These are phyloP conservation scores for Grallaria varia DNA, from an alignment of 2,113 vertebrate species.

Conservation along the genomic window DNA sequence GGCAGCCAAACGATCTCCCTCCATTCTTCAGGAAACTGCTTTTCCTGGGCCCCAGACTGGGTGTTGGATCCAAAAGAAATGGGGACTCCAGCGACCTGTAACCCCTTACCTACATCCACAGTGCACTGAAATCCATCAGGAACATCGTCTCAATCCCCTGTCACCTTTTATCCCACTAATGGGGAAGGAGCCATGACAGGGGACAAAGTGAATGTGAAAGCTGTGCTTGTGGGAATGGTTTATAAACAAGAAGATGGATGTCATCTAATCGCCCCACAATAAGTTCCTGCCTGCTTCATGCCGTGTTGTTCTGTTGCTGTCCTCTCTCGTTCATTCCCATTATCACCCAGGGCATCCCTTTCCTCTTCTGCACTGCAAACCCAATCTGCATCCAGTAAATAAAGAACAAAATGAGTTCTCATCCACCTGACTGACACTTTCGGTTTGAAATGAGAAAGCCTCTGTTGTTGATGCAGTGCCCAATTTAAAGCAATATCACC, in stretches of 20 bases:
- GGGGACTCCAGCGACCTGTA: neutral
- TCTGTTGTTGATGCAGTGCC: neutral
- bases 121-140: neutral
- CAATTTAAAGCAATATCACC: conserved; percentile 59
- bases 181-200: neutral
- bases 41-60: neutral
- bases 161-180: neutral
- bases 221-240: neutral
- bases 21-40: neutral
- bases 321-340: neutral
- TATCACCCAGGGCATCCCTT: conserved; percentile 16
- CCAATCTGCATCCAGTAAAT: conserved; percentile 52
- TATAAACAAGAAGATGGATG: conserved; percentile 44
- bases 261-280: neutral
- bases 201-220: conserved; percentile 4
- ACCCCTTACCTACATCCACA: neutral
- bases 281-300: neutral
- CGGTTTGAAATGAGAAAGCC: conserved; percentile 26
- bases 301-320: neutral
- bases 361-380: neutral
- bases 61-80: neutral
- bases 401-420: neutral
- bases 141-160: neutral
- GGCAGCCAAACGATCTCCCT: neutral
- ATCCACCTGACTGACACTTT: neutral